Conservation (phyloP, 2,113 vertebrate genomes). For the Bos javanicus region DNA sequence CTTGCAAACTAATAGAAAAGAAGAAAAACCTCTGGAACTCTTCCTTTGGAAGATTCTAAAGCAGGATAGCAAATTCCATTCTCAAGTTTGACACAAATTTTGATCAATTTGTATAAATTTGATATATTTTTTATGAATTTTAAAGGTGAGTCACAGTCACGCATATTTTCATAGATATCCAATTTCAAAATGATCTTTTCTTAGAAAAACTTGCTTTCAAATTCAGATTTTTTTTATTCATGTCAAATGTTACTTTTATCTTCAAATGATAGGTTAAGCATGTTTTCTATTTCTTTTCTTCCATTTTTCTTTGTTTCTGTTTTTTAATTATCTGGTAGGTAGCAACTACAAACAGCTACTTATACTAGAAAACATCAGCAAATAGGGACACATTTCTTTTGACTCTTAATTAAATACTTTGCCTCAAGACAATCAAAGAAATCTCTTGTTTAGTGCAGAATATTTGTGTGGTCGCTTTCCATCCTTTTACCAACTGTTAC, state of each 20-base stretch:
- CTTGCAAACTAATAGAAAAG: not conserved
- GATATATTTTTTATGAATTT: not conserved
- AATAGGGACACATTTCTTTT: not conserved
- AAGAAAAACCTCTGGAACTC: not conserved
- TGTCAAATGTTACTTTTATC: not conserved
- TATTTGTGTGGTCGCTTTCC: not conserved
- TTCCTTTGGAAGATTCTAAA: constrained; percentile 19
- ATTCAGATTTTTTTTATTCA: not conserved
- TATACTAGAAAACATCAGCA: not conserved
- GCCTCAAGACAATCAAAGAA: not conserved
- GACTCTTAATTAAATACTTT: not conserved
- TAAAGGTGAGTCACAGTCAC: not conserved
- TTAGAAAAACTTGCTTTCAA: not conserved
- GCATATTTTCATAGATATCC: constrained; percentile 1
- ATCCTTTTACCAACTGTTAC: not conserved
- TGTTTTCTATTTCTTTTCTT: not conserved
- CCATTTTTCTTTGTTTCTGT: not conserved
- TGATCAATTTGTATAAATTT: not conserved
- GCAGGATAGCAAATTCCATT: not conserved
- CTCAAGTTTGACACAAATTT: not conserved
- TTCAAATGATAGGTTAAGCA: not conserved
- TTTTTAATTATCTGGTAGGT: not conserved
- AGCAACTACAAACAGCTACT: not conserved
- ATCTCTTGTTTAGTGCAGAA: not conserved
- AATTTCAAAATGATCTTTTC: not conserved